Evolutionary conservation across 2,113 vertebrate species (phyloP).

Genomic region (Paratilapia polleni): DNA sequence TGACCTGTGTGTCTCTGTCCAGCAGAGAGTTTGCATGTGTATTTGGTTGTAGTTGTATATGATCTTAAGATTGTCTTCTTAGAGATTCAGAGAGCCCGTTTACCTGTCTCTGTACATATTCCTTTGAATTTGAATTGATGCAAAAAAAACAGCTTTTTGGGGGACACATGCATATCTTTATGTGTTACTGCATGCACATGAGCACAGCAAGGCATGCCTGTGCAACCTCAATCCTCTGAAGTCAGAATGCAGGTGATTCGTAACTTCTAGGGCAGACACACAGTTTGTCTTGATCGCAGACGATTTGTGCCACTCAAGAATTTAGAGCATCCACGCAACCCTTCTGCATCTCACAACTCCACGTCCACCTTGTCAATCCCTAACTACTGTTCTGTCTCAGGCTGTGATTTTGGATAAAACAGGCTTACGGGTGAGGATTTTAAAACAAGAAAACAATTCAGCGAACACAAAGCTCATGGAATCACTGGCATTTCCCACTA

Average conservation of each 20-base stretch:
- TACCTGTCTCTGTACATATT: background rate
- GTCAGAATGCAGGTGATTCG: background rate
- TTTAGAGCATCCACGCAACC: slow-evolving; percentile 31
- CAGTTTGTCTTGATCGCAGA: slow-evolving; percentile 32
- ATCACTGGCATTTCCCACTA: slow-evolving; percentile 3
- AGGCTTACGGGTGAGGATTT: slow-evolving; percentile 1
- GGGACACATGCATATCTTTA: background rate
- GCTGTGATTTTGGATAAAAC: background rate
- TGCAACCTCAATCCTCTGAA: background rate
- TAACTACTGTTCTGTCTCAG: background rate
- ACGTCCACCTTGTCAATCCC: background rate
- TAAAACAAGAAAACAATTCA: slow-evolving; percentile 5
- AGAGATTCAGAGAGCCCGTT: background rate
- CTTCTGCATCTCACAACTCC: background rate
- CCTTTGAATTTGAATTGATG: background rate
- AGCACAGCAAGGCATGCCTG: background rate
- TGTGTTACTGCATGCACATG: background rate
- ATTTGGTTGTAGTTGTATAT: slow-evolving; percentile 20
- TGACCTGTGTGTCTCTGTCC: slow-evolving; percentile 62
- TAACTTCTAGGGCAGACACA: background rate
- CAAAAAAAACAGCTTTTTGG: background rate
- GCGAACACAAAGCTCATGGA: background rate
- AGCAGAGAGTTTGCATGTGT: slow-evolving; percentile 42
- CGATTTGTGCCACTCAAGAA: slow-evolving; percentile 57
- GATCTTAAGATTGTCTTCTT: slow-evolving; percentile 7